Evolutionary conservation across 2,888 invertebrate genomes (phyloP).

Genomic region (Stenoptilia bipunctidactyla): DNA sequence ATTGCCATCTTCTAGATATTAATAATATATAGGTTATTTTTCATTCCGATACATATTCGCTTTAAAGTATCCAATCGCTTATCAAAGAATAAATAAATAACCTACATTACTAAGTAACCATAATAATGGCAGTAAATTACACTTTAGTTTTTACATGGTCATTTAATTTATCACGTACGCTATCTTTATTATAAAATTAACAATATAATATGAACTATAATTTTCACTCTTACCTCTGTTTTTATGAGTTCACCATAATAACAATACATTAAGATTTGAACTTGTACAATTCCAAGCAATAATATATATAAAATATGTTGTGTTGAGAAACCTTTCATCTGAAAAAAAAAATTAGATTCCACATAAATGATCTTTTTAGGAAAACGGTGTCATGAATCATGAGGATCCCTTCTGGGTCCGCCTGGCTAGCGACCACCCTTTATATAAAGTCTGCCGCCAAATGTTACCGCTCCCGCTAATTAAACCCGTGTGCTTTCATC

Average conservation of each 20-base stretch:
- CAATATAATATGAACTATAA: no score
- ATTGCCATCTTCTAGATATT: no score
- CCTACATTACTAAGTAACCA: not conserved
- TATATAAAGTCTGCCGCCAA: no score
- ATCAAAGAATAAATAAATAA: not conserved
- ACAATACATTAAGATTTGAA: slow-evolving; percentile 4
- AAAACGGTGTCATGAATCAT: no score
- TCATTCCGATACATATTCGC: not conserved
- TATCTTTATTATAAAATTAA: no score
- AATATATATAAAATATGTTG: not conserved
- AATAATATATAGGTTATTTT: not conserved
- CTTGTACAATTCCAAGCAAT: not conserved
- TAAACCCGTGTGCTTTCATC: no score
- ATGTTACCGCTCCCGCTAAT: no score
- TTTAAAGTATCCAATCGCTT: not conserved
- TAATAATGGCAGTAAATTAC: not conserved
- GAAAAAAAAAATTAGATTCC: no score
- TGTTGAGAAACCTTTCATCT: slow-evolving; percentile 1
- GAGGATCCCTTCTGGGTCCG: no score
- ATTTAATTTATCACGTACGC: no score
- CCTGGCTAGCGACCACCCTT: no score
- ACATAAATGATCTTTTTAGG: no score
- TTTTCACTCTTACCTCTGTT: not conserved
- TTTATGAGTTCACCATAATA: slow-evolving; percentile 1
- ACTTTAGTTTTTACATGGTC: not conserved